phyloP scores from a whole-genome alignment of 2,797 vertebrate genomes.

The Parotocinclus haroldoi region DNA sequence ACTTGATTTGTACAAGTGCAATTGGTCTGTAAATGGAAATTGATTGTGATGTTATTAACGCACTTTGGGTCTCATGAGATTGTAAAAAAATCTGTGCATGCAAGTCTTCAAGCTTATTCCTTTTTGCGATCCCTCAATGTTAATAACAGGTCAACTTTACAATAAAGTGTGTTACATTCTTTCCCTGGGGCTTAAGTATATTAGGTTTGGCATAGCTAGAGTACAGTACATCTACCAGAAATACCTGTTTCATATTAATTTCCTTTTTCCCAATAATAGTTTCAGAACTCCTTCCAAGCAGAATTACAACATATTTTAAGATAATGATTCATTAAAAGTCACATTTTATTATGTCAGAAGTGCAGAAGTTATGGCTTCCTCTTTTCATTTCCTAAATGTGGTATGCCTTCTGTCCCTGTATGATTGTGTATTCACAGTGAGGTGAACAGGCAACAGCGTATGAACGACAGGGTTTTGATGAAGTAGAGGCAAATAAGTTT shows the following conservation, averaged over 20 bases:
- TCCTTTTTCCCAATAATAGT: background rate
- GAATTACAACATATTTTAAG: background rate
- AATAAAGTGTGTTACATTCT: constrained; percentile 66
- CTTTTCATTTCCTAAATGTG: background rate
- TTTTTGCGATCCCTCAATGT: constrained; percentile 12
- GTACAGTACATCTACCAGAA: background rate
- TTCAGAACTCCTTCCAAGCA: too few species aligned
- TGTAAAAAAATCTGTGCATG: constrained; percentile 31
- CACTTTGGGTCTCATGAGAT: constrained; percentile 30
- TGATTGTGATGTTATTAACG: constrained; percentile 26
- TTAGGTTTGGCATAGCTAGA: constrained; percentile 2
- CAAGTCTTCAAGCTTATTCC: constrained; percentile 14
- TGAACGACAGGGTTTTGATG: too few species aligned
- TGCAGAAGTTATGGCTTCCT: constrained; percentile 7
- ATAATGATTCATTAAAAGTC: background rate
- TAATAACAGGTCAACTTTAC: constrained; percentile 51
- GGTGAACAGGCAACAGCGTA: too few species aligned
- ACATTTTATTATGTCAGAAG: background rate
- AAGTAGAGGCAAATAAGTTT: background rate
- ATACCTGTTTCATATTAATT: background rate
- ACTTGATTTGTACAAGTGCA: constrained; percentile 68
- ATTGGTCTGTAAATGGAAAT: constrained; percentile 67
- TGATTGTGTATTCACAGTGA: background rate
- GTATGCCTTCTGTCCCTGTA: background rate
- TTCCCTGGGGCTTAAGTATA: constrained; percentile 40